Evolutionary conservation across 2,113 vertebrate species (phyloP).

Genomic region (Sylvia atricapilla): DNA sequence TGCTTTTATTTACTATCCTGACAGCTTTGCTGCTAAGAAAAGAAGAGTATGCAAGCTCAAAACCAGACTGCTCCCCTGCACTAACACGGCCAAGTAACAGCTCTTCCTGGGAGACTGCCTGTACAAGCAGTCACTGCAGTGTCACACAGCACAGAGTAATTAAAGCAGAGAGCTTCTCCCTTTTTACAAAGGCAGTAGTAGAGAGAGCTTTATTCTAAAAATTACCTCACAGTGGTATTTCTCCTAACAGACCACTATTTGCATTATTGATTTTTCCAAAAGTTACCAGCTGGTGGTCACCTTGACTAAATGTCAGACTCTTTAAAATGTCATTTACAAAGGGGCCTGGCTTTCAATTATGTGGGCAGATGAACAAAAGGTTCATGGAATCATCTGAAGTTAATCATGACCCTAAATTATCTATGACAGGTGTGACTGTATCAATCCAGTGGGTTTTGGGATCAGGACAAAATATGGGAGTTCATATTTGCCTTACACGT

Average conservation of each 20-base stretch:
- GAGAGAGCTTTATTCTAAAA: slow-evolving; percentile 2
- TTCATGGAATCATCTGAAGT: background rate
- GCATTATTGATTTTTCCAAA: slow-evolving; percentile 42
- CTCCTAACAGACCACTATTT: background rate
- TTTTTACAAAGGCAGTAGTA: background rate
- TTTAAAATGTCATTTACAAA: slow-evolving; percentile 9
- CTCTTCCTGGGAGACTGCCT: background rate
- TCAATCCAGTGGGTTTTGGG: background rate
- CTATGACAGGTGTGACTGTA: background rate
- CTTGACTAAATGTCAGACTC: slow-evolving; percentile 44
- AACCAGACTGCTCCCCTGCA: background rate
- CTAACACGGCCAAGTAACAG: background rate
- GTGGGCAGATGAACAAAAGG: background rate
- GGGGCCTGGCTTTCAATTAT: background rate
- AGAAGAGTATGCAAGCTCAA: background rate
- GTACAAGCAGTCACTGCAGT: background rate
- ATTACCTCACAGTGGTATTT: slow-evolving; percentile 14
- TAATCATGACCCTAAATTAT: background rate
- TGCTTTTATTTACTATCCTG: slow-evolving; percentile 10
- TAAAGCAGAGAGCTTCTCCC: background rate
- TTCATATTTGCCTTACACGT: accelerated
- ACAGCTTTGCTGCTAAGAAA: slow-evolving; percentile 12
- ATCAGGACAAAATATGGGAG: accelerated
- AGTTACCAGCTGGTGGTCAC: slow-evolving; percentile 30
- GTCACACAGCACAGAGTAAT: background rate